Conservation (phyloP, 2,113 vertebrate species). For the Phalacrocorax aristotelis region DNA sequence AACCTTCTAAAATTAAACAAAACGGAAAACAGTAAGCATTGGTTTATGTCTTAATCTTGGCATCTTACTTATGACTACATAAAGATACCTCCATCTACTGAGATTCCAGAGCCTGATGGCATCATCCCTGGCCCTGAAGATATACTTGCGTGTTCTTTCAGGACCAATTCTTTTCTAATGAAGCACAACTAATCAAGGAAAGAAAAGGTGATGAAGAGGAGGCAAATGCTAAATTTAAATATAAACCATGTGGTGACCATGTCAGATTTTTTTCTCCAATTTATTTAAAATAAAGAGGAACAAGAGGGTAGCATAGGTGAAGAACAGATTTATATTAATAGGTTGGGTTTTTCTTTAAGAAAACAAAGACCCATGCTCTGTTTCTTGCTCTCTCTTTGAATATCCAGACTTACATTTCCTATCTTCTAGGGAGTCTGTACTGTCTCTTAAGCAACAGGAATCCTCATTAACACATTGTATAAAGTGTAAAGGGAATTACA, state of each 20-base stretch:
- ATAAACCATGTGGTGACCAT: background rate
- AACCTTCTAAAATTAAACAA: background rate
- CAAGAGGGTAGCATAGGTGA: background rate
- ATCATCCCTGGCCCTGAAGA: background rate
- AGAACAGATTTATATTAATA: background rate
- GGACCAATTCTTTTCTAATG: background rate
- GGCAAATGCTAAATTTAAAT: background rate
- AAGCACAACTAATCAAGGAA: background rate
- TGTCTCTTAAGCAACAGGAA: background rate
- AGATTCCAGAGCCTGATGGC: background rate
- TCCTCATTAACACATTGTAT: background rate
- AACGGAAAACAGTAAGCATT: background rate
- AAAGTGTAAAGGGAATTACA: background rate
- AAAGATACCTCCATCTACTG: background rate
- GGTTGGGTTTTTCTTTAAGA: background rate
- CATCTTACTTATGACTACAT: accelerated
- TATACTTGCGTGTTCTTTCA: background rate
- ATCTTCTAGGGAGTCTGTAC: background rate
- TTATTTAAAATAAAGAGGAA: background rate
- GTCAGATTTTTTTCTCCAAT: background rate
- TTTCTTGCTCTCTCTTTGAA: background rate
- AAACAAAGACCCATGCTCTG: background rate
- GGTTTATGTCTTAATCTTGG: background rate
- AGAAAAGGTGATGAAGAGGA: background rate
- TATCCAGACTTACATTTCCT: background rate